These are phyloP conservation scores for Dicyrtoma fusca DNA, from an alignment of 2,888 invertebrate genomes.

Conservation along the genomic window DNA sequence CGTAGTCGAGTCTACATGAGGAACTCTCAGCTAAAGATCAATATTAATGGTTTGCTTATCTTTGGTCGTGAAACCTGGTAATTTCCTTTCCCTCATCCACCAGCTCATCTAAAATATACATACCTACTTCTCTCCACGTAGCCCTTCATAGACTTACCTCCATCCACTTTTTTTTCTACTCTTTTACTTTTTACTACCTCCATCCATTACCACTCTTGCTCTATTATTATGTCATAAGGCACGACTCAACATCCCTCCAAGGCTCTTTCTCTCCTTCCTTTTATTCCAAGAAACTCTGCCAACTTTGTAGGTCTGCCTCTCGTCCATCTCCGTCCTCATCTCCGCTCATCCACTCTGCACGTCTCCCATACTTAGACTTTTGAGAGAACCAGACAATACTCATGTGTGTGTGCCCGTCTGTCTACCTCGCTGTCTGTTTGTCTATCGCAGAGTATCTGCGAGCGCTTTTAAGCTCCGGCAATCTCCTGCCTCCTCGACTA, in stretches of 20 bases:
- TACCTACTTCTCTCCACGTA: neutral
- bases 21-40: slow-evolving; percentile 1
- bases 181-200: too few species aligned
- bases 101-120: neutral
- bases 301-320: too few species aligned
- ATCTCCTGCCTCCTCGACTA: too few species aligned
- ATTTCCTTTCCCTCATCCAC: slow-evolving; percentile 12
- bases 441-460: too few species aligned
- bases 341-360: too few species aligned
- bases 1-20: neutral
- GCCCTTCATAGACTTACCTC: too few species aligned
- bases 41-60: slow-evolving; percentile 37
- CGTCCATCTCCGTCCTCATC: too few species aligned
- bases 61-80: slow-evolving; percentile 24
- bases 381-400: slow-evolving; percentile 1
- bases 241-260: slow-evolving; percentile 18
- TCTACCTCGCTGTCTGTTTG: slow-evolving; percentile 9
- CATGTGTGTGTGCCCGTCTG: slow-evolving; percentile 10
- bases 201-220: slow-evolving; percentile 8
- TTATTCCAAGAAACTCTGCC: neutral
- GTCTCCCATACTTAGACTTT: neutral
- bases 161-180: too few species aligned
- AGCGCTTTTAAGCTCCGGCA: too few species aligned
- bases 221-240: slow-evolving; percentile 37
- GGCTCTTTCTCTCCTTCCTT: neutral